Evolutionary conservation across 2,797 vertebrate genomes (phyloP), one percentile per base, ranked within the genome.

Genomic region (Champsocephalus esox): DNA sequence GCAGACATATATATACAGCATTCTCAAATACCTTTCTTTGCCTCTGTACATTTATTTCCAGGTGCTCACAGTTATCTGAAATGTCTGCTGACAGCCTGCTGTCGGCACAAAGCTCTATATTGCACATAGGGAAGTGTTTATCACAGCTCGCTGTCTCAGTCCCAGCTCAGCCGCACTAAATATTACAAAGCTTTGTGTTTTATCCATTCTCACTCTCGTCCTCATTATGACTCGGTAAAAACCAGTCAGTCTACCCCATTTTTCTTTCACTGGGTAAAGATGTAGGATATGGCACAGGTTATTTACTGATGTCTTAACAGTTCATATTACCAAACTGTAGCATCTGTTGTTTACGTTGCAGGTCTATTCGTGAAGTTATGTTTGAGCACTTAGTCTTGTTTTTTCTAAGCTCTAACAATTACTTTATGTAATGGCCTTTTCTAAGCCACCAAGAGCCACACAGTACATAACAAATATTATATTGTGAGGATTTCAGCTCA

Each of bases 51-150:
- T 88, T 81, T 66, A 4, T 32, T 54, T 60, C 66, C 72, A 61
- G 41, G 8, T 63, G 60, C 70, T 80, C 68, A 71, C 77, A 58
- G 66, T 75, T 69, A 50, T 80, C 61, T 10, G 32, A 77, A n/a
- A 43, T 58, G 6, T 79, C 68, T 79, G 66, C 77, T 73, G 70
- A 84, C 87, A 72, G 81, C 84, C 60, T 49, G 83, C 67, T 69
- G 79, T 81, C 89, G 52, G 77, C 87, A 81, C 83, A 17, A 72
- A 59, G 70, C 79, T 86, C 73, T 50, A 24, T 81, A 81, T 88
- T 87, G 77, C 90, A 87, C 88, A 67, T 86, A 81, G 75, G 66
- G 62, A 82, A 85, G 85, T 85, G 83, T 78, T 85, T 74, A 79
- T 91, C 81, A 82, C 86, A 88, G 82, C 76, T 80, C 73, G 78